Percentiles rank a stretch among this genome's conserved stretches.
Conservation (phyloP, 2,113 vertebrate genomes). For the Heliornis fulica region DNA sequence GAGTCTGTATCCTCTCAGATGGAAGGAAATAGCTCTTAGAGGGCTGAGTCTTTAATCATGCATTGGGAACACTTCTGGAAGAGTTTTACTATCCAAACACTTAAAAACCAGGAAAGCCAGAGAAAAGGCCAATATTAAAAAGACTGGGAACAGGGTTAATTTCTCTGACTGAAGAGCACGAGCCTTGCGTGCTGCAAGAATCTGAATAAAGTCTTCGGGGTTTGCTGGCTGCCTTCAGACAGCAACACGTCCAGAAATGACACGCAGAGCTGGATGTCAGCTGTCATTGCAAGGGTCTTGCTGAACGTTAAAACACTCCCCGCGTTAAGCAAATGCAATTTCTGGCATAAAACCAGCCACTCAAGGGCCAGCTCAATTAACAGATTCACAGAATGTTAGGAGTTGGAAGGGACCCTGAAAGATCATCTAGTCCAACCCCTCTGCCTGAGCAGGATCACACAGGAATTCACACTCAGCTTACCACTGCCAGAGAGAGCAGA, state of each 20-base stretch:
- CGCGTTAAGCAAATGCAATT: background rate
- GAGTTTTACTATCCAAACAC: background rate
- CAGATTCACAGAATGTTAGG: too few relatives aligned
- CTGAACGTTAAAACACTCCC: background rate
- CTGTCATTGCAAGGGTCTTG: background rate
- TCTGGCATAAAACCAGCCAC: background rate
- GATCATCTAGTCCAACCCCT: too few relatives aligned
- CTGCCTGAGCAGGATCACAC: too few relatives aligned
- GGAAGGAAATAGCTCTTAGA: background rate
- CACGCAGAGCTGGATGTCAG: background rate
- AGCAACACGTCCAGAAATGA: accelerated
- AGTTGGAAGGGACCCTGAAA: too few relatives aligned
- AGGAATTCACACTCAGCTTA: background rate
- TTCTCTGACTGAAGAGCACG: accelerated
- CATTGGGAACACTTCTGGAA: background rate
- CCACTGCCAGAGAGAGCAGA: background rate
- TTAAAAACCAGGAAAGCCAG: background rate
- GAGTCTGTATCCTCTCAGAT: background rate
- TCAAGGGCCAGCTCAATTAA: background rate
- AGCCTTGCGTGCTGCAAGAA: accelerated
- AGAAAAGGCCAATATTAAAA: background rate
- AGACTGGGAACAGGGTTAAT: background rate
- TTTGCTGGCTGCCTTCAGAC: background rate
- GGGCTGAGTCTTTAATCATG: background rate
- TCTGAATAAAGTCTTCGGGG: background rate